phyloP scores from a whole-genome alignment of 2,113 vertebrate species.

The Phaethornis superciliosus region DNA sequence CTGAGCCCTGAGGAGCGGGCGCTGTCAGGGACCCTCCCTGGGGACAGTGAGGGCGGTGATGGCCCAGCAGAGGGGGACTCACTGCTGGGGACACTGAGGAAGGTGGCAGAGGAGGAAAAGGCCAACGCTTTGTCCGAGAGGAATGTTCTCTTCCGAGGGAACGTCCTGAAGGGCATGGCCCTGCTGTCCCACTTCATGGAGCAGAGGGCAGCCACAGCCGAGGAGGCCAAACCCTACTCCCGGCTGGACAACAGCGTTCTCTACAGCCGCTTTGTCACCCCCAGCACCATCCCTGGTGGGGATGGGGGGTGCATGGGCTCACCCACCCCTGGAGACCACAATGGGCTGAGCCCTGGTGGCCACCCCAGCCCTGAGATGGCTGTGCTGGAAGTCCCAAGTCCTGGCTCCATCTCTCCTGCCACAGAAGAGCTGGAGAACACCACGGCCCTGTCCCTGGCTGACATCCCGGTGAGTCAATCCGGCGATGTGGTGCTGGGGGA shows the following conservation, averaged over 20 bases:
- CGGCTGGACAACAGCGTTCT: conserved; percentile 88
- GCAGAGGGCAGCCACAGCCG: background rate
- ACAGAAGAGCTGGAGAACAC: background rate
- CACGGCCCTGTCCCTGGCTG: conserved; percentile 68
- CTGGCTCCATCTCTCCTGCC: background rate
- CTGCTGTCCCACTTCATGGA: conserved; percentile 65
- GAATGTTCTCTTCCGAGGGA: conserved; percentile 63
- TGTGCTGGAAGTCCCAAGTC: background rate
- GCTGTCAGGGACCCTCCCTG: background rate
- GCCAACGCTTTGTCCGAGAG: background rate
- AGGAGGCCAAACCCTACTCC: conserved; percentile 69
- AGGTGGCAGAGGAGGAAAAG: background rate
- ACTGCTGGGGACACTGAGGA: conserved; percentile 71
- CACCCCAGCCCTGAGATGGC: background rate
- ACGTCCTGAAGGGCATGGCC: conserved; percentile 50
- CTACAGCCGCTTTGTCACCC: conserved; percentile 73
- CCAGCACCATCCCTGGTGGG: background rate
- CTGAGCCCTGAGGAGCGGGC: conserved; percentile 48
- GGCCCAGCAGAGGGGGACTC: background rate
- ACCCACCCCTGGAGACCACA: background rate
- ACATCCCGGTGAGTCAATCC: conserved; percentile 81
- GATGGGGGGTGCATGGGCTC: background rate
- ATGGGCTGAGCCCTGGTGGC: background rate
- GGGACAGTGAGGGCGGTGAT: background rate
- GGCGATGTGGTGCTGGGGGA: rapidly evolving